Conservation (phyloP, 92 coral and sea anemone genomes). For the Anthopleura xanthogrammica region DNA sequence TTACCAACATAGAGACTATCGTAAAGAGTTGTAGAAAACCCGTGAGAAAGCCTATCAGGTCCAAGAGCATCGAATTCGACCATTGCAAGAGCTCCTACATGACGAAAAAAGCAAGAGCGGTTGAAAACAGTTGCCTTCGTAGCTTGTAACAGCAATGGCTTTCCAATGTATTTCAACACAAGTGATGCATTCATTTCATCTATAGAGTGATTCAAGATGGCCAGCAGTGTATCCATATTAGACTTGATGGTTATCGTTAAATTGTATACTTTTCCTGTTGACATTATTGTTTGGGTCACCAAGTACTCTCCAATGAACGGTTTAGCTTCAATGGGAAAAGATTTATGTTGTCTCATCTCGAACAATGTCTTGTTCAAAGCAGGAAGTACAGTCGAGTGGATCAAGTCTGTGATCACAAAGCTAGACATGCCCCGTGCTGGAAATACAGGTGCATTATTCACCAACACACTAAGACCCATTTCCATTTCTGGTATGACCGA, state of each 20-base stretch:
- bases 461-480: conserved; percentile 22
- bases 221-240: conserved; percentile 30
- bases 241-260: conserved; percentile 21
- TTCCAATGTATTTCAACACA: conserved; percentile 38
- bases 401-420: conserved; percentile 44
- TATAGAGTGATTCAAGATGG: too few species aligned
- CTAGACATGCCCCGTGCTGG: conserved; percentile 14
- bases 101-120: conserved; percentile 27
- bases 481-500: conserved; percentile 34
- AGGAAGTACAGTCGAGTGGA: conserved; percentile 45
- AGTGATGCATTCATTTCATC: too few species aligned
- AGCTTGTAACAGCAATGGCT: conserved; percentile 45
- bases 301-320: conserved; percentile 51
- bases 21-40: conserved; percentile 18
- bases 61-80: conserved; percentile 50
- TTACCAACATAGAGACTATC: neutral
- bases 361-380: conserved; percentile 57
- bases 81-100: conserved; percentile 37
- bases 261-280: conserved; percentile 28
- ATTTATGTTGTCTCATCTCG: conserved; percentile 22
- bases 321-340: conserved; percentile 47
- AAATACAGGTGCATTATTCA: conserved; percentile 36
- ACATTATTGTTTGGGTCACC: conserved; percentile 29
- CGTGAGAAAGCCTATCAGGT: conserved; percentile 49
- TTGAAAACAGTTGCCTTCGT: neutral